phyloP scores from a whole-genome alignment of 2,888 invertebrate genomes.

The Aquatica leii region DNA sequence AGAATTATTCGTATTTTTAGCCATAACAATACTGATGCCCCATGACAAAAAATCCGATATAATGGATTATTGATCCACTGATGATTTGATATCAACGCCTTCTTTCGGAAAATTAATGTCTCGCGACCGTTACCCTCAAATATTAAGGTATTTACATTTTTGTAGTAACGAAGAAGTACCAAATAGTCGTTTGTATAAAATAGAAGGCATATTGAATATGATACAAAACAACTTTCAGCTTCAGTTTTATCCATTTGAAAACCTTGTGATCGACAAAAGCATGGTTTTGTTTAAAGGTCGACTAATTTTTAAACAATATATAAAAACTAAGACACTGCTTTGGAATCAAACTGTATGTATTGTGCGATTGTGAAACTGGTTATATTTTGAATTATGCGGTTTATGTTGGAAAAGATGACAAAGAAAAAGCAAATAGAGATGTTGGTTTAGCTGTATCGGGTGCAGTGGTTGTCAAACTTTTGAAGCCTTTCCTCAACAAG shows the following conservation, averaged over 20 bases:
- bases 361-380: too few species aligned
- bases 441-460: too few species aligned
- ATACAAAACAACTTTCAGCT: too few species aligned
- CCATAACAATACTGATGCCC: neutral
- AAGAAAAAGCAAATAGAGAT: too few species aligned
- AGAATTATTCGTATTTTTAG: slow-evolving; percentile 6
- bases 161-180: neutral
- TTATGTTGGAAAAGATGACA: too few species aligned
- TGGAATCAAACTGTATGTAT: neutral
- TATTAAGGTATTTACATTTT: neutral
- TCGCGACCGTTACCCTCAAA: neutral
- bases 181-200: too few species aligned
- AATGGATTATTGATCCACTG: neutral
- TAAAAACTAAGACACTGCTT: neutral
- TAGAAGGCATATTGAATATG: too few species aligned
- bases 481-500: too few species aligned
- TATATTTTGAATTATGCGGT: too few species aligned
- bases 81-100: neutral
- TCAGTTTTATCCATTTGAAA: slow-evolving; percentile 1
- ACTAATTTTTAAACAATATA: slow-evolving; percentile 1
- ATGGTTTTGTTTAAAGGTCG: neutral
- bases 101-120: neutral
- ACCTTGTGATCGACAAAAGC: neutral
- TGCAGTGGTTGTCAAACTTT: too few species aligned
- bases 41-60: neutral